Conservation (phyloP, 2,113 vertebrate genomes). For the Heterotilapia buettikoferi region DNA sequence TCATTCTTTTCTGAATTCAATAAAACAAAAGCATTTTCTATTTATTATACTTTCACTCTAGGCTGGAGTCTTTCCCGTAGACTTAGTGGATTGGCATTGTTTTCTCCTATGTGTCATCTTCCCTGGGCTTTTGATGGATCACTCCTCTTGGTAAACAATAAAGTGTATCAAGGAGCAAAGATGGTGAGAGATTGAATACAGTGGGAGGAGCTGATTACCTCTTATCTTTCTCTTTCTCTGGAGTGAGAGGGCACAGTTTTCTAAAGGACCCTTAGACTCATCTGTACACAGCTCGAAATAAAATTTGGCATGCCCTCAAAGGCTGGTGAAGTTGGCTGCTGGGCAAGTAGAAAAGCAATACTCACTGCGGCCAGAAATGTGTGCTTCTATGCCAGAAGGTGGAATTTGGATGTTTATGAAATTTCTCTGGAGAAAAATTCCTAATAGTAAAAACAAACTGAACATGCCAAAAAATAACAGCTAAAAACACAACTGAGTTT, state of each 20-base stretch:
- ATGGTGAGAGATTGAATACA: conserved; percentile 31
- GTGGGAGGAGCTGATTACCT: conserved; percentile 43
- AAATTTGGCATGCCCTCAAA: conserved; percentile 18
- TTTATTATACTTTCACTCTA: conserved; percentile 1
- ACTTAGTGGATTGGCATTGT: conserved; percentile 5
- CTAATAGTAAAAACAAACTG: background rate
- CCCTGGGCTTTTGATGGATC: conserved; percentile 34
- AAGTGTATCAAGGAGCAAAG: conserved; percentile 31
- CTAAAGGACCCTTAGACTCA: background rate
- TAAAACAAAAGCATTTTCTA: conserved; percentile 13
- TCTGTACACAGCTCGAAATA: background rate
- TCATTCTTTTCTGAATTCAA: background rate
- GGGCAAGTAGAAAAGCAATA: background rate
- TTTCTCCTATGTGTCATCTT: conserved; percentile 20
- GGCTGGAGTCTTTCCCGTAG: conserved; percentile 2
- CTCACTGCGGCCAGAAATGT: background rate
- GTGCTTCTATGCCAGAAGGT: background rate
- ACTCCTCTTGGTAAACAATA: conserved; percentile 45
- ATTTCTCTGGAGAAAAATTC: background rate
- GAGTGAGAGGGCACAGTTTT: background rate
- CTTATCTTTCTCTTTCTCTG: conserved; percentile 28
- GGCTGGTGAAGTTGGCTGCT: background rate
- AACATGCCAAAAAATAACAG: background rate
- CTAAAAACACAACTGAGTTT: background rate
- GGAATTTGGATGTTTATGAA: background rate